phyloP scores from a whole-genome alignment of 2,888 invertebrate genomes.

The Aphidoletes aphidimyza region DNA sequence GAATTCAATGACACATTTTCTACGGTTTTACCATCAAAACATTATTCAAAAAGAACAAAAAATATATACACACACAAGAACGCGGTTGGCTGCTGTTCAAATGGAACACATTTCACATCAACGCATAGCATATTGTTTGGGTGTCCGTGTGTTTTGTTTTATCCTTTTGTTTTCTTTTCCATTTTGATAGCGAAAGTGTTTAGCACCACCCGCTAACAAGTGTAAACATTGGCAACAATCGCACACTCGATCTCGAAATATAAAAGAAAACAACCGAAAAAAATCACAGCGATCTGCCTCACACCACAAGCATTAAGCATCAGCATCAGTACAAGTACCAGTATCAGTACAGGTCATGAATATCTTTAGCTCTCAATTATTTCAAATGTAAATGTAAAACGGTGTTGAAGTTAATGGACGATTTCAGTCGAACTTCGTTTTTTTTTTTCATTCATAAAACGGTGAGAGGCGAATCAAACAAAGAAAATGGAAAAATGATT shows the following conservation, averaged over 20 bases:
- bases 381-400: background rate
- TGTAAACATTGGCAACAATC: slow-evolving; percentile 19
- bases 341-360: too few relatives aligned
- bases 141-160: background rate
- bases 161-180: slow-evolving; percentile 22
- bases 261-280: background rate
- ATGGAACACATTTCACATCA: too few relatives aligned
- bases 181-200: background rate
- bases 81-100: too few relatives aligned
- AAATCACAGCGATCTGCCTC: background rate
- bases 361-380: background rate
- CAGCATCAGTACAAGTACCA: too few relatives aligned
- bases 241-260: background rate
- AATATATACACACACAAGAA: too few relatives aligned
- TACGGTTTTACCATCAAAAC: too few relatives aligned
- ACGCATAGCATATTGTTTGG: too few relatives aligned
- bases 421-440: background rate
- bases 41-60: too few relatives aligned
- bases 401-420: background rate
- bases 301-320: background rate
- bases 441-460: too few relatives aligned
- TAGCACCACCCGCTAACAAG: slow-evolving; percentile 2
- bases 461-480: background rate
- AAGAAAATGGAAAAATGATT: background rate
- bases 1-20: too few relatives aligned